A percentile compares a stretch with the other conserved stretches of the same genome.
Evolutionary conservation across 2,113 vertebrate genomes (phyloP).

Genomic region (Strix aluco): DNA sequence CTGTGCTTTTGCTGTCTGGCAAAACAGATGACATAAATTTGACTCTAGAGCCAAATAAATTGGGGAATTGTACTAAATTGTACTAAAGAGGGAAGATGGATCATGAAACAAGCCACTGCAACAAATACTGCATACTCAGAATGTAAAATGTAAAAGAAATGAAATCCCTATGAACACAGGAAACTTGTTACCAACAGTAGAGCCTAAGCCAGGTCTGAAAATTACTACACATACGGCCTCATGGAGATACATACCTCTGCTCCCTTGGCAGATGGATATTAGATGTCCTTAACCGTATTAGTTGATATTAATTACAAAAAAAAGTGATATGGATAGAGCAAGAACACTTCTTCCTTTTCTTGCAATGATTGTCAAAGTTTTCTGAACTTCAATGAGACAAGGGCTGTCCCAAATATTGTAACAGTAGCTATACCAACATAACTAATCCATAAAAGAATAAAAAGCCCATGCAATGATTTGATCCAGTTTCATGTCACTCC

Average conservation of each 20-base stretch:
- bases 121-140: neutral
- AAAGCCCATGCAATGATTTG: neutral
- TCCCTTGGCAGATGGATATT: neutral
- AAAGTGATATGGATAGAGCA: neutral
- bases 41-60: constrained; percentile 35
- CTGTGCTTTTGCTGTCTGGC: constrained; percentile 6
- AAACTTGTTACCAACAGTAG: neutral
- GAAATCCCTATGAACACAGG: neutral
- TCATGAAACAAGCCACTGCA: neutral
- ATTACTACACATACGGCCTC: neutral
- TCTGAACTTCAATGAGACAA: neutral
- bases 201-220: neutral
- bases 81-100: constrained; percentile 9
- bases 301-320: constrained; percentile 16
- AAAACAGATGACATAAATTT: constrained; percentile 37
- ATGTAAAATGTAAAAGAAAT: neutral
- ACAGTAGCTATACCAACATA: neutral
- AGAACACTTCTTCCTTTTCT: neutral
- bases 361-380: neutral
- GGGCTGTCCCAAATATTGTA: neutral
- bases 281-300: neutral
- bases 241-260: neutral
- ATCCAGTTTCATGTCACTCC: neutral
- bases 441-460: neutral
- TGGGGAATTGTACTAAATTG: constrained; percentile 7